phyloP scores from a whole-genome alignment of 2,113 vertebrate genomes.

The Empidonax alnorum region DNA sequence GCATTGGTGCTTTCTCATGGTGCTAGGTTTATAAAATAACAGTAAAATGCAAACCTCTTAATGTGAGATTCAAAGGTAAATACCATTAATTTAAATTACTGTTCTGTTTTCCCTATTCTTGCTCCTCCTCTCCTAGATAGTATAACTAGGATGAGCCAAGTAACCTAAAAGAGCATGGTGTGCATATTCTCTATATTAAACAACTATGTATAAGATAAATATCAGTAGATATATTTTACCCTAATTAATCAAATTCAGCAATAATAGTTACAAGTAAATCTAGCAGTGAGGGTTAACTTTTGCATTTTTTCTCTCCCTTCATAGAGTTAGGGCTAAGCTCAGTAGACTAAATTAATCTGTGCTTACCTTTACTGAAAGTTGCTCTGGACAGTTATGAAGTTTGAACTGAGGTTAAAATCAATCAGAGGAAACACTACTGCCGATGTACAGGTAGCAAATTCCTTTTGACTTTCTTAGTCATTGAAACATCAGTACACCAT shows the following conservation, averaged over 20 bases:
- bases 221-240: neutral
- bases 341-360: neutral
- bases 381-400: neutral
- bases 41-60: neutral
- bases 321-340: neutral
- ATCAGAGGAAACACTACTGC: fast-evolving
- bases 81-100: neutral
- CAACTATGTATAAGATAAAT: neutral
- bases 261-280: neutral
- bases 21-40: neutral
- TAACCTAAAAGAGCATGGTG: neutral
- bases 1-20: neutral
- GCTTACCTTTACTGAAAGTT: neutral
- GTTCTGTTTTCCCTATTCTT: neutral
- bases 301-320: neutral
- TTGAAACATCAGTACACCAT: neutral
- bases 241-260: neutral
- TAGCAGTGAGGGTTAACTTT: neutral
- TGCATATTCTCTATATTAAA: neutral
- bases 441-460: neutral
- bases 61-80: neutral
- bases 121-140: neutral
- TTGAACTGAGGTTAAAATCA: neutral
- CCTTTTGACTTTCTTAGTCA: neutral
- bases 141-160: neutral